Evolutionary conservation across 2,888 invertebrate species (phyloP).

Genomic region (Trichogramma dendrolimi): DNA sequence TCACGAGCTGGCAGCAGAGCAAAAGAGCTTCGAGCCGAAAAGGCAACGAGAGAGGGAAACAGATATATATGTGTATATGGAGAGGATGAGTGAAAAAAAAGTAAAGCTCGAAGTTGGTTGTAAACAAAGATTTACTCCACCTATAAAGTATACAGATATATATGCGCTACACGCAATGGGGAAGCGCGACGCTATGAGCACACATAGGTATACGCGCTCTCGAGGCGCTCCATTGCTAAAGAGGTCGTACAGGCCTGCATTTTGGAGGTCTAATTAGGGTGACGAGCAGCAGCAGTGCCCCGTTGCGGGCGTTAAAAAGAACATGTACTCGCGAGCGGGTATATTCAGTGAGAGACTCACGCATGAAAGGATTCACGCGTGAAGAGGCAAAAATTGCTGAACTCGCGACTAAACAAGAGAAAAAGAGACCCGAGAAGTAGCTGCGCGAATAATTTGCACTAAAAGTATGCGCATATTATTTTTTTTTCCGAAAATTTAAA

Average conservation of each 20-base stretch:
- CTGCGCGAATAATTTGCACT: no score
- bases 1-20: background rate
- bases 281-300: background rate
- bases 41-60: background rate
- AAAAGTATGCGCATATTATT: no score
- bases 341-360: no score
- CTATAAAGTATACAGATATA: background rate
- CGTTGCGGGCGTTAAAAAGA: no score
- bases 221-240: conserved; percentile 26
- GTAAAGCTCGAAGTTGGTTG: conserved; percentile 1
- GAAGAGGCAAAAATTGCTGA: no score
- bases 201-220: conserved; percentile 26
- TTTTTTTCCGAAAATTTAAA: no score
- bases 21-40: background rate
- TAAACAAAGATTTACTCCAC: conserved; percentile 25
- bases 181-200: background rate
- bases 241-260: conserved; percentile 30
- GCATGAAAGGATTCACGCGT: no score
- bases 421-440: no score
- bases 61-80: no score
- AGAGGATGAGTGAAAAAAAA: background rate
- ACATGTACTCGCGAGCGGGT: no score
- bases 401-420: no score
- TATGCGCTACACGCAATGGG: background rate
- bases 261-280: conserved; percentile 41